These are phyloP conservation scores for Phenganax marumi DNA, from an alignment of 92 coral and sea anemone genomes.

Conservation along the genomic window DNA sequence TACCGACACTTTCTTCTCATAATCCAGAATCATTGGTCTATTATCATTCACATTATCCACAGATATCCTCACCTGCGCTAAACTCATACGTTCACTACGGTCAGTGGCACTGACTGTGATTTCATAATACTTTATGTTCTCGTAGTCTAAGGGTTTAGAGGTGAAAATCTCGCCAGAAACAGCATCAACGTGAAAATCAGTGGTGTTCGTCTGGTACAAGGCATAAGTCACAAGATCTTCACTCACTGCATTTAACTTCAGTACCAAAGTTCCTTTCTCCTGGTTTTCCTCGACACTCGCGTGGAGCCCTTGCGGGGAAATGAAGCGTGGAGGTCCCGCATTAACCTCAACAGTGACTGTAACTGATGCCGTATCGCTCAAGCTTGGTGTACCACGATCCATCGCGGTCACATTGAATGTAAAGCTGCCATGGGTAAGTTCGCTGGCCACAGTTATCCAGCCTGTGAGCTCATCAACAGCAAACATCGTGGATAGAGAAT, in stretches of 20 bases:
- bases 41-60: constrained; percentile 84
- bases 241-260: constrained; percentile 70
- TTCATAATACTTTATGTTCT: constrained; percentile 61
- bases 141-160: constrained; percentile 71
- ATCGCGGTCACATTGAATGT: constrained; percentile 61
- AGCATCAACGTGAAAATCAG: constrained; percentile 62
- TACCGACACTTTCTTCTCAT: constrained; percentile 56
- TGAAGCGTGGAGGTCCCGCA: constrained; percentile 83
- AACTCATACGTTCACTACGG: constrained; percentile 66
- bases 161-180: constrained; percentile 70
- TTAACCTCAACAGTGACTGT: constrained; percentile 56
- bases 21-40: constrained; percentile 61
- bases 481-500: constrained; percentile 59
- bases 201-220: constrained; percentile 46
- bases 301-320: constrained; percentile 46
- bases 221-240: constrained; percentile 69
- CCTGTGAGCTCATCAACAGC: constrained; percentile 24
- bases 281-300: constrained; percentile 69
- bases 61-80: constrained; percentile 59
- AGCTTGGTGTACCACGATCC: constrained; percentile 72
- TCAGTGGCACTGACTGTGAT: constrained; percentile 82
- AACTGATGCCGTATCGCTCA: constrained; percentile 61
- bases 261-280: constrained; percentile 55
- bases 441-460: constrained; percentile 51
- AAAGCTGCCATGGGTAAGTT: constrained; percentile 3